Percentiles rank a stretch among this genome's conserved stretches.
Evolutionary conservation across 2,113 vertebrate genomes (phyloP).

Genomic region (Malaclemys terrapin): DNA sequence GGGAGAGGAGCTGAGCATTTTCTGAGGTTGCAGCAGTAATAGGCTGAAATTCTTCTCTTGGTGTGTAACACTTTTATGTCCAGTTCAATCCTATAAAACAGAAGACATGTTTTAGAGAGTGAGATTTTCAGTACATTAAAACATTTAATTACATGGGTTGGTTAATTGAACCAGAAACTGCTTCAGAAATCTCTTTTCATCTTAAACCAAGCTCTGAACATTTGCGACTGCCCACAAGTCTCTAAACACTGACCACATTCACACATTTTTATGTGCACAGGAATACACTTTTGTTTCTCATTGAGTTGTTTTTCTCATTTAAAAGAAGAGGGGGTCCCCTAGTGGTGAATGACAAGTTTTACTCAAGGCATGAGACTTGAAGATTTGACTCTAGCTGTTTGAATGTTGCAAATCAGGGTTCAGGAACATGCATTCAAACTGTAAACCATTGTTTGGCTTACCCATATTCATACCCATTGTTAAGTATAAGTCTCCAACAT

Average conservation of each 20-base stretch:
- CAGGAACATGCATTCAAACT: background rate
- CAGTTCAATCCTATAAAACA: conserved; percentile 35
- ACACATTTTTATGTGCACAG: conserved; percentile 39
- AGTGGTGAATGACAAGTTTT: conserved; percentile 16
- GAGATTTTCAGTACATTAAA: conserved; percentile 27
- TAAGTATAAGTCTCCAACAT: background rate
- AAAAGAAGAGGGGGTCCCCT: conserved; percentile 71
- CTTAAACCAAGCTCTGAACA: conserved; percentile 26
- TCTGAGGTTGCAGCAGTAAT: background rate
- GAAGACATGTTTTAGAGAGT: background rate
- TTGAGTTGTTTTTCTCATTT: background rate
- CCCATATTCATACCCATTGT: background rate
- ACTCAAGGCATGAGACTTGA: background rate
- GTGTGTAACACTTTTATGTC: background rate
- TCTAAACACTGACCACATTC: conserved; percentile 21
- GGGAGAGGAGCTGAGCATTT: background rate
- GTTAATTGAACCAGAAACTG: conserved; percentile 51
- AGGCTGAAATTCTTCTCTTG: background rate
- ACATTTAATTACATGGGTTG: conserved; percentile 21
- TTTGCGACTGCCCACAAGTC: conserved; percentile 5
- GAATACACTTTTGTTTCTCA: background rate
- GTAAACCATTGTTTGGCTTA: background rate
- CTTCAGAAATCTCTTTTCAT: conserved; percentile 39
- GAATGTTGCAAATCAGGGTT: background rate
- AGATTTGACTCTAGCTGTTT: background rate